Percentiles rank a stretch among this genome's conserved stretches.
These are phyloP conservation scores for Mustela nigripes DNA, from an alignment of 2,113 vertebrate genomes.

Conservation along the genomic window DNA sequence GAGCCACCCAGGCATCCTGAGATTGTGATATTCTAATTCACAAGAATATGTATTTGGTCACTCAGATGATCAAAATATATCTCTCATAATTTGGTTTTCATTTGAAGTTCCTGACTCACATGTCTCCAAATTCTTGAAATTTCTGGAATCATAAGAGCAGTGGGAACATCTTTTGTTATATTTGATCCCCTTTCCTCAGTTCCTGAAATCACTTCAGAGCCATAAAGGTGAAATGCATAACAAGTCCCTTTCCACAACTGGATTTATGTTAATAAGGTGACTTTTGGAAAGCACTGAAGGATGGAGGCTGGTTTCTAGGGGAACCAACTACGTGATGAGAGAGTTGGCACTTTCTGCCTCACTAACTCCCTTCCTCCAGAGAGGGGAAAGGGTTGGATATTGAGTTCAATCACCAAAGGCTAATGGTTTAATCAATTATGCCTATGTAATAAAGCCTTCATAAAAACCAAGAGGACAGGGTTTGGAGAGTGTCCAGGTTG, in stretches of 20 bases:
- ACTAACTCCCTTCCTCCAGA: background rate
- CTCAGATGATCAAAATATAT: background rate
- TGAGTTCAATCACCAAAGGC: background rate
- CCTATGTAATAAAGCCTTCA: background rate
- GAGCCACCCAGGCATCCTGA: no score
- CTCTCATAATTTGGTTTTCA: background rate
- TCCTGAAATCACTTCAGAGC: background rate
- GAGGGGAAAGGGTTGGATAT: background rate
- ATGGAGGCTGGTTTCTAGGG: background rate
- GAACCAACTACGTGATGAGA: background rate
- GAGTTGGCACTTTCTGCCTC: background rate
- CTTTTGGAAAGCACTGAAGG: background rate
- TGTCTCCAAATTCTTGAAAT: background rate
- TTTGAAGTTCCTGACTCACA: background rate
- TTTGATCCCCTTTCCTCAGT: no score
- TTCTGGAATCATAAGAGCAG: background rate
- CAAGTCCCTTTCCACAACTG: background rate
- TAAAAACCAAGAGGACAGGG: background rate
- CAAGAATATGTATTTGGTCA: background rate
- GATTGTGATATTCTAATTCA: background rate
- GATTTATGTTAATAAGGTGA: background rate
- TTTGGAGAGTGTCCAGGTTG: background rate
- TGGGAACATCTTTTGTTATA: background rate
- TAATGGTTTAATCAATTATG: background rate
- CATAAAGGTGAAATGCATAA: background rate